Evolutionary conservation across 2,888 invertebrate species (phyloP).

Genomic region (Cephus spinipes): DNA sequence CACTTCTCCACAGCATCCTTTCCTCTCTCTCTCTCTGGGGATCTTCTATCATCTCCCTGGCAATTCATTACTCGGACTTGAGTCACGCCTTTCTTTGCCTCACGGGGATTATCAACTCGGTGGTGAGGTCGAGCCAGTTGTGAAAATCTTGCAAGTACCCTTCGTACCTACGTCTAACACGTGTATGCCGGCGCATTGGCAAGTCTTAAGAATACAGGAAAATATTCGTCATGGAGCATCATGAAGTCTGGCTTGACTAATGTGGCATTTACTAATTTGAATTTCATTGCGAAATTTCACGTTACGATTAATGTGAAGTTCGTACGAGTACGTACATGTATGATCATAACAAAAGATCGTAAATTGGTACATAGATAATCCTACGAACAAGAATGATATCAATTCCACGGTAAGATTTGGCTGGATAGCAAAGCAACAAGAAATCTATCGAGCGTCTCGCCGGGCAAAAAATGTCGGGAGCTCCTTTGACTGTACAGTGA

Average conservation of each 20-base stretch:
- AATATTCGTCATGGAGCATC: background rate
- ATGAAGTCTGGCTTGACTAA: background rate
- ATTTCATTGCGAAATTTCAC: background rate
- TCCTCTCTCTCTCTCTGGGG: constrained; percentile 13
- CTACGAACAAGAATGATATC: no score
- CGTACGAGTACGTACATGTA: background rate
- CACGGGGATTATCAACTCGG: constrained; percentile 35
- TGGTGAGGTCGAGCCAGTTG: constrained; percentile 12
- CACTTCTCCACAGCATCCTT: constrained; percentile 25
- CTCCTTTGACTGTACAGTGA: constrained; percentile 31
- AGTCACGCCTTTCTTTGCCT: constrained; percentile 43
- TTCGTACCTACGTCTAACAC: background rate
- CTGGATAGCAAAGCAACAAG: background rate
- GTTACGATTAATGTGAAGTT: background rate
- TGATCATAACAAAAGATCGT: background rate
- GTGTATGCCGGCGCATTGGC: background rate
- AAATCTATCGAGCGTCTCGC: background rate
- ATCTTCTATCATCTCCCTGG: constrained; percentile 43
- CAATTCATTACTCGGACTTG: constrained; percentile 50
- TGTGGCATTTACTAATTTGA: background rate
- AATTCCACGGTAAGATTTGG: no score
- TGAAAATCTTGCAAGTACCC: background rate
- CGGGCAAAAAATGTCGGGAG: constrained; percentile 29
- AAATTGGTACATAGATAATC: background rate
- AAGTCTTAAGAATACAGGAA: background rate